Evolutionary conservation across 1,140 invertebrate genomes (phyloP), one percentile per base, ranked within the genome.

Genomic region (Trissolcus basalis): DNA sequence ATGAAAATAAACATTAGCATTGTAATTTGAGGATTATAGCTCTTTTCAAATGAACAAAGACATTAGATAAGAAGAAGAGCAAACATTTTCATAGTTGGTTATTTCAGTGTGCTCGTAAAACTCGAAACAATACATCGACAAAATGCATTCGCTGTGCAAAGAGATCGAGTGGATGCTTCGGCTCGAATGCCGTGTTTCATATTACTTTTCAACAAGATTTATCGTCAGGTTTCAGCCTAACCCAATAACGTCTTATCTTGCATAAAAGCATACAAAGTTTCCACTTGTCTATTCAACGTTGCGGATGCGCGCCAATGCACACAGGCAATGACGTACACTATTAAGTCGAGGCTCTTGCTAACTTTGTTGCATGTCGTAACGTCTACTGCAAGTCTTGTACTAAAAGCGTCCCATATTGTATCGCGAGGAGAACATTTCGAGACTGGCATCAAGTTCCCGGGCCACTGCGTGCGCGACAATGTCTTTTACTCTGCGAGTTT

Each of bases 391-490:
- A 58, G 53, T 64, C 53, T 55, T 76, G 72, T 64, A 75, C 71
- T 68, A 69, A 75, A 69, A 63, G 65, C 58, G 64, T 69, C 59
- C 58, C 51, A 74, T 74, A 68, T 74, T 74, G 70, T 73, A 74
- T 68, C 58, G 71, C 58, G 50, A 67, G 10, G 39, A 45, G 51
- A 58, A 61, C 71, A 68, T 74, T 73, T 61, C 60, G 50, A 54
- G 56, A 48, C 55, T 43, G 44, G 58, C 53, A 68, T 74, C 67
- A 68, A 74, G 71, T 74, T 74, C 53, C 36, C 33, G 60, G 55
- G 54, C 69, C 70, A 60, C 44, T 73, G 61, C 70, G 61, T 64
- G 54, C 47, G 69, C 60, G 49, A 72, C 60, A 65, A 61, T 60
- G 61, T 65, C 70, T 73, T 65, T 67, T 73, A 60, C 61, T 59